Percentiles rank a stretch among this genome's conserved stretches.
Evolutionary conservation across 2,888 invertebrate species (phyloP).

Genomic region (Sarcophaga caerulescens): DNA sequence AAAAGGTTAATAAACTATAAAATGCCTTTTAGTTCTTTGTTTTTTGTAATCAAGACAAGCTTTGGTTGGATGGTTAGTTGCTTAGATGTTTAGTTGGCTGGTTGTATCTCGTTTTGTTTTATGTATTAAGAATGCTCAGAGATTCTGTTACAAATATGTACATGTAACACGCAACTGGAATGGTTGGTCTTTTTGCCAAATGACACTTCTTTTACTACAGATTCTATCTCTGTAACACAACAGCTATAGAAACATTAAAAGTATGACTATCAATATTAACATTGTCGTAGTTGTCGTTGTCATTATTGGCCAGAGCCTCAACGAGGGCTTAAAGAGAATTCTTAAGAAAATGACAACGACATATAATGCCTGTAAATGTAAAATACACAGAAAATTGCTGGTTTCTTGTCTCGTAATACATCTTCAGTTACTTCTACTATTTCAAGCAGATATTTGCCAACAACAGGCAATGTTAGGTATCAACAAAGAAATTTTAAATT

Average conservation of each 20-base stretch:
- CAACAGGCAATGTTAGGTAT: slow-evolving; percentile 1
- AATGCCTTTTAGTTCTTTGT: slow-evolving; percentile 28
- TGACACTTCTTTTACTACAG: slow-evolving; percentile 51
- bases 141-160: slow-evolving; percentile 63
- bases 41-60: not conserved
- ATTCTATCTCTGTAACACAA: slow-evolving; percentile 16
- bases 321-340: slow-evolving; percentile 38
- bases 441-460: slow-evolving; percentile 21
- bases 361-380: not conserved
- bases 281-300: slow-evolving; percentile 6
- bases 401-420: slow-evolving; percentile 16
- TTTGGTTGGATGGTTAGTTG: not conserved
- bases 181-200: slow-evolving; percentile 29
- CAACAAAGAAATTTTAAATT: not conserved
- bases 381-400: slow-evolving; percentile 46
- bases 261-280: not conserved
- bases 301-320: slow-evolving; percentile 13
- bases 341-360: slow-evolving; percentile 29
- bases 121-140: slow-evolving; percentile 34
- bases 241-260: too few relatives aligned
- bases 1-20: slow-evolving; percentile 58
- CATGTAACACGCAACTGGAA: slow-evolving; percentile 63
- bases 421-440: not conserved
- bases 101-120: slow-evolving; percentile 15
- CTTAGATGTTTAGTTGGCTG: not conserved